Evolutionary conservation across 2,888 invertebrate species (phyloP), one percentile per base, ranked within the genome.

Genomic region (Macrophya alboannulata): DNA sequence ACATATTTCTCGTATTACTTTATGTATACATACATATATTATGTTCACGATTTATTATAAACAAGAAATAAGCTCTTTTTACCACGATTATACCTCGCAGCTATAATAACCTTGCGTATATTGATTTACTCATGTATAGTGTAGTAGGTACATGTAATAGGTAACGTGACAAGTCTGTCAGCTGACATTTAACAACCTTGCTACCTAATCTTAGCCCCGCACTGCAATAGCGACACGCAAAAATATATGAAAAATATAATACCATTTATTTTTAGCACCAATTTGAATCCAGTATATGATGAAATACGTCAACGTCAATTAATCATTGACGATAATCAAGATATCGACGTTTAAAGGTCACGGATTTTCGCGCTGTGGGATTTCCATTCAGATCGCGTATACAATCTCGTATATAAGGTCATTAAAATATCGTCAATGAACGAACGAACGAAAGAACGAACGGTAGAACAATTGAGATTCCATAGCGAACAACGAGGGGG

Each of bases 361-460:
- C 71, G 40, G 40, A 31, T 37, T 72, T 55, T n/a, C 37, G 3
- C 31, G 31, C 31, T 31, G 43, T 15, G 43, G 40, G 21, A 72
- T 51, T 77, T 48, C 17, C 55, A 51, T 31, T 55, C 31, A 43
- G 51, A 77, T 2, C 31, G 55, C 3, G 17, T 31, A 25, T 48
- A n/a, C n/a, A 77, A 55, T 51, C n/a, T 40, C 45, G 45, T 68
- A 6, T 17, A n/a, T n/a, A n/a, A n/a, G 77, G 15, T 77, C 51
- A 77, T 77, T 77, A 55, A 77, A 77, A 51, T 43, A 77, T 77
- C 55, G 31, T 77, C 77, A 55, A 77, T 77, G 55, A 51, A 43
- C 10, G 37, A 37, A 68, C 68, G 74, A 74, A 74, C 21, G 55
- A 51, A 43, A 3, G 37, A 37, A 68, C 68, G 74, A 74, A 74